Evolutionary conservation across 1,140 invertebrate species (phyloP), one percentile per base, ranked within the genome.

Genomic region (Berghia stephanieae): DNA sequence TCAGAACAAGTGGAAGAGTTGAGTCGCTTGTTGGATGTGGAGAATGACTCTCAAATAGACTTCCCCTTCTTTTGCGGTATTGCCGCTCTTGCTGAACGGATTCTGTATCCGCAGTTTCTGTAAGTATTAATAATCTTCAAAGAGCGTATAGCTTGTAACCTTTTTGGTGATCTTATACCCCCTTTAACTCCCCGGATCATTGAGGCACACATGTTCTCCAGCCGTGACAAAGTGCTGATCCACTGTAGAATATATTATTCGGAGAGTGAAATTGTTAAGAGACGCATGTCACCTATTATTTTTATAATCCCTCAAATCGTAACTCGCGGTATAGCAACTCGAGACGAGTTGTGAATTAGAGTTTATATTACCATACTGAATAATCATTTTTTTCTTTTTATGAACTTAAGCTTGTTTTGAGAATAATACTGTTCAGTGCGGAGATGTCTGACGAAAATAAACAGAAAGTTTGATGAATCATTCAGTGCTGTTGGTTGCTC

Each of bases 21-120:
- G 16, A 75, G 81, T 44, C 18, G 83, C 27, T 46, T 84, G 34
- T 67, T 84, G 13, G 70, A 81, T 16, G 69, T 88, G 13, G 49
- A 78, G 10, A 80, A 84, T 8, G 78, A 82, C 8, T 79, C 81
- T 1, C 66, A 55, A 49, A 79, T 88, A 4, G 86, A 88, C 73
- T 81, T 81, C 38, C 80, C 81, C 75, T 78, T 87, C 27, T 88
- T 86, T 78, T 76, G 78, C 36, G 86, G 86, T 0, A 82, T 86
- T 2, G 80, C 86, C 13, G 86, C 86, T 40, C 76, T 86, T 18
- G 81, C 84, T 8, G 87, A 88, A 77, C 24, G 87, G 60, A 78
- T 86, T 31, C 81, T 87, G 2, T 88, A 87, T 69, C 82, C 82
- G 36, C 66, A 82, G 69, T 87, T 84, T 81, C 77, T 85, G 86